Evolutionary conservation across 2,113 vertebrate genomes (phyloP).

Genomic region (Petrocephalus zakoni): DNA sequence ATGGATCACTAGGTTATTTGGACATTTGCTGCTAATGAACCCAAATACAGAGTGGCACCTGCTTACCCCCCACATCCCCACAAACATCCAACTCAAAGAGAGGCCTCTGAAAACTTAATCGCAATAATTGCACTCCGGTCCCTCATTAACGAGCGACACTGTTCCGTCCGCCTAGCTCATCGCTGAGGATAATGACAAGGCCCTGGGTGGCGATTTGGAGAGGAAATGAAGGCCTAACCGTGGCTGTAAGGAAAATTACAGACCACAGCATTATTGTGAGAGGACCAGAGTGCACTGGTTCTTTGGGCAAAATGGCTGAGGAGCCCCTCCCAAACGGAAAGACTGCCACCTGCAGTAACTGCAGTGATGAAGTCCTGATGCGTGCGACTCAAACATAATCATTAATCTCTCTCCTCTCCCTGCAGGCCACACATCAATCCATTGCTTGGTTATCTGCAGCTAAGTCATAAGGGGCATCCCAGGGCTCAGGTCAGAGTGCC

Average conservation of each 20-base stretch:
- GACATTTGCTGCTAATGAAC: neutral
- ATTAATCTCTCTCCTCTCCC: neutral
- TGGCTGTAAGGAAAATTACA: constrained; percentile 23
- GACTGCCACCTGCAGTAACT: neutral
- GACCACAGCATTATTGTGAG: constrained; percentile 21
- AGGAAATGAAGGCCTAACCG: constrained; percentile 30
- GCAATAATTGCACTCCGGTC: constrained; percentile 24
- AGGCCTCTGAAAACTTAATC: neutral
- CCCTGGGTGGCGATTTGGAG: neutral
- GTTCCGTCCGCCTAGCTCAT: constrained; percentile 11
- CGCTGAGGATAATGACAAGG: constrained; percentile 21
- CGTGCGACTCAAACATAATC: neutral
- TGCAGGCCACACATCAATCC: neutral
- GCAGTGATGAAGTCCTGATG: neutral
- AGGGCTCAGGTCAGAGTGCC: neutral
- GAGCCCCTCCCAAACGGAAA: neutral
- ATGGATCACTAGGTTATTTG: neutral
- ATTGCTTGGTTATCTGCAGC: neutral
- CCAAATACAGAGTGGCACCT: constrained; percentile 5
- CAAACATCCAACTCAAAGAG: neutral
- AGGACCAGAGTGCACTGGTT: neutral
- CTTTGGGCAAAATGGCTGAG: neutral
- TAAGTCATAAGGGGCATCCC: neutral
- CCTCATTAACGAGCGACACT: neutral
- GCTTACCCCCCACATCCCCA: neutral